Evolutionary conservation across 2,888 invertebrate species (phyloP), one percentile per base, ranked within the genome.

Genomic region (Rotaria socialis): DNA sequence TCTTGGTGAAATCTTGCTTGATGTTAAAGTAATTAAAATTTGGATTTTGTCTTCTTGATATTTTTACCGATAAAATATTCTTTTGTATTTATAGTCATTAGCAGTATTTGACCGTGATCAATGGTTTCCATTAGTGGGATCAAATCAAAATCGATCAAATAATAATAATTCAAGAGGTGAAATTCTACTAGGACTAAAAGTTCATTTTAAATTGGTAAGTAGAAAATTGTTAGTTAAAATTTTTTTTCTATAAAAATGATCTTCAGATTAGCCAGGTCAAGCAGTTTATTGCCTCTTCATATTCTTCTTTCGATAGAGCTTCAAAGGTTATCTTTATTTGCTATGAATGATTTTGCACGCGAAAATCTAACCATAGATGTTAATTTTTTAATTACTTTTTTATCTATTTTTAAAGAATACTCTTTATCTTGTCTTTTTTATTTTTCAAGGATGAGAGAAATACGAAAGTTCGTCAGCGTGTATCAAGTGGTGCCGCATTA

Each of bases 151-250:
- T 47, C 80, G 47, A 47, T 11, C 47, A 47, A 80, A 24, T 47
- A n/a, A 24, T 22, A 67, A 7, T 35, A 67, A 67, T 19, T 19
- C 67, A 67, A 24, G 47, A 0, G 80, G 80, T 11, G 80, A 80
- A 43, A 80, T 80, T 47, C 41, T 24, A 11, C 47, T 80, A 1
- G 47, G 47, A n/a, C 47, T 80, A 43, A 80, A 80, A 80, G n/a
- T 80, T 47, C 80, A 80, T 43, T 80, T 80, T 80, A 80, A 80
- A 80, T 80, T 80, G n/a, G 80, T 75, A 47, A n/a, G 24, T 43
- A 41, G 5, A 41, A 74, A 41, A 41, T 19, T 27, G 7, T 19
- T 4, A 19, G 5, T 24, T 8, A 6, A 22, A 56, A 24, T 56
- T 56, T 24, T 24, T 56, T 24, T 24, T 6, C 3, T 55, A 14